Percentiles rank a stretch among this genome's conserved stretches.
These are phyloP conservation scores for Pangasius krempfi DNA, from an alignment of 2,797 vertebrate species.

Conservation along the genomic window DNA sequence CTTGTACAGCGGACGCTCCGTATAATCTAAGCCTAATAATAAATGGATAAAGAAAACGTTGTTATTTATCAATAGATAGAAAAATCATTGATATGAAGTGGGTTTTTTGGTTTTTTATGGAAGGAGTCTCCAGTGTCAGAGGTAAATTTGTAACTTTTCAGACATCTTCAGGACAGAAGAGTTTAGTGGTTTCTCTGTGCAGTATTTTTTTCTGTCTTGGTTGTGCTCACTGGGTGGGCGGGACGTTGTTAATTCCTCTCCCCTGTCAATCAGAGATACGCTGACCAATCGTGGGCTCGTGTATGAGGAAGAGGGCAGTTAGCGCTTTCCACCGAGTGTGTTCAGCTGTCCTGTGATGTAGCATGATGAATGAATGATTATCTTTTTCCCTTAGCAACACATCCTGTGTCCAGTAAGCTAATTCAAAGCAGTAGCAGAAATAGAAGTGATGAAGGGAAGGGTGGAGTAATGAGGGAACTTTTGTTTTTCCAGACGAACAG, in stretches of 20 bases:
- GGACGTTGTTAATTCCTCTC: neutral
- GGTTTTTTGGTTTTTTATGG: neutral
- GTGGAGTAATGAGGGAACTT: neutral
- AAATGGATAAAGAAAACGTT: neutral
- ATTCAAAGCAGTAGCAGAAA: neutral
- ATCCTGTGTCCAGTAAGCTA: neutral
- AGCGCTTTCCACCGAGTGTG: neutral
- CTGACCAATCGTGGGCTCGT: neutral
- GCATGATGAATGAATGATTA: neutral
- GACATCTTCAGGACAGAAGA: neutral
- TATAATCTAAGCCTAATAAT: neutral
- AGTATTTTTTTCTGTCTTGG: neutral
- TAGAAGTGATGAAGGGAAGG: neutral
- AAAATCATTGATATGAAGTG: neutral
- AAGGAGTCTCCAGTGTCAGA: conserved; percentile 5
- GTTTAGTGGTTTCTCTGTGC: neutral
- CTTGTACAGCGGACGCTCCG: neutral
- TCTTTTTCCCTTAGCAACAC: neutral
- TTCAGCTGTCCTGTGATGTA: neutral
- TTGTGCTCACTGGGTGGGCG: neutral
- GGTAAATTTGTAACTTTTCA: neutral
- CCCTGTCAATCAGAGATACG: neutral
- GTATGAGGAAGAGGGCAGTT: neutral
- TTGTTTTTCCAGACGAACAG: neutral
- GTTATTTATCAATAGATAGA: neutral